Evolutionary conservation across 1,140 invertebrate species (phyloP), one percentile per base, ranked within the genome.

Genomic region (Aporrectodea caliginosa): DNA sequence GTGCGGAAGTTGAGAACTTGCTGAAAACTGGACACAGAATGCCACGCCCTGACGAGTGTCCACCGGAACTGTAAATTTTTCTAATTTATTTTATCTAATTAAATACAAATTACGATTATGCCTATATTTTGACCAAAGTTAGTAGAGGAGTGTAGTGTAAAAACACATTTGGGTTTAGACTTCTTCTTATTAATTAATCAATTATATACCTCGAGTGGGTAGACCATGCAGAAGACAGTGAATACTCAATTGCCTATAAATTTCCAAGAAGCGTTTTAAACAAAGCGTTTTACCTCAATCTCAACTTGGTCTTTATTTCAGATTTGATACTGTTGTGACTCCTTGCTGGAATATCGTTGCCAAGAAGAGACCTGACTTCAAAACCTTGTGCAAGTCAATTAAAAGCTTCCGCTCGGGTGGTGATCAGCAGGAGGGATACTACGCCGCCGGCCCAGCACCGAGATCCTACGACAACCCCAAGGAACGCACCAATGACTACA

Each of bases 21-120:
- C 14, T 72, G 70, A 72, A 72, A 72, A 72, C n/a, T 14, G 70
- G 70, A 29, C 27, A 72, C 27, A 27, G 70, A 32, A 27, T 72
- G n/a, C 70, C 70, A n/a, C 6, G 27, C 2, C 70, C 70, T 32
- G 70, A 72, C 70, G 31, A 72, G 27, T 72, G 70, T n/a, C n/a
- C 70, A 12, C 43, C 43, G 6, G 43, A 58, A 58, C 43, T 58
- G 43, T 58, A 58, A 58, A 22, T 58, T 22, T 12, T 12, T 58
- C n/a, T n/a, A n/a, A n/a, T n/a, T n/a, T n/a, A n/a, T n/a, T n/a
- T n/a, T n/a, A n/a, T n/a, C n/a, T n/a, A n/a, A n/a, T n/a, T n/a
- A n/a, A n/a, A n/a, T n/a, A n/a, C n/a, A n/a, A n/a, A n/a, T n/a
- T n/a, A n/a, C n/a, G n/a, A n/a, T n/a, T n/a, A n/a, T n/a, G n/a